phyloP scores from a whole-genome alignment of 2,113 vertebrate genomes.

The Amazona guildingii region DNA sequence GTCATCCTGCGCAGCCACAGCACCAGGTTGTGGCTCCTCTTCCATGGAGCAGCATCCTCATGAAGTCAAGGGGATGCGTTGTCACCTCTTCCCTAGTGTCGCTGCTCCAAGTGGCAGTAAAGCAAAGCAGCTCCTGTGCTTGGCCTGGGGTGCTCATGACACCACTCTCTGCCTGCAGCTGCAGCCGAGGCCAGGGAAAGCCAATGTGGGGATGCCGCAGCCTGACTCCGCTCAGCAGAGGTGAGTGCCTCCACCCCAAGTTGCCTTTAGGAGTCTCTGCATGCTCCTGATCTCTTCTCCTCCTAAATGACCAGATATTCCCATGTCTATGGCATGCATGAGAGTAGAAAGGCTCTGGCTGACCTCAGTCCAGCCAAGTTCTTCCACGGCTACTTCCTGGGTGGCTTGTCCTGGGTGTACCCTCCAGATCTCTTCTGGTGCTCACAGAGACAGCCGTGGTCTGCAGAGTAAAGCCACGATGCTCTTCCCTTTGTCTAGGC shows the following conservation, averaged over 20 bases:
- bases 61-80: background rate
- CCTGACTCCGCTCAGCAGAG: conserved; percentile 32
- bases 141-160: background rate
- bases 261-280: background rate
- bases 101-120: background rate
- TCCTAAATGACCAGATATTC: background rate
- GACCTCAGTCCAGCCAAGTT: background rate
- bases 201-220: background rate
- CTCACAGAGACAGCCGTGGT: background rate
- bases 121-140: background rate
- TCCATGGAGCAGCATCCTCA: background rate
- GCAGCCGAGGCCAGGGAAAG: conserved; percentile 63
- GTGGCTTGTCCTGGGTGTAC: background rate
- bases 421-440: no score
- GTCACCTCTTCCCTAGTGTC: background rate
- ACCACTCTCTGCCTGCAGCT: conserved; percentile 62
- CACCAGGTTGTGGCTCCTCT: background rate
- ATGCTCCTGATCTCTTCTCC: background rate
- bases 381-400: background rate
- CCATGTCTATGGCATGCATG: background rate
- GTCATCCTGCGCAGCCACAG: background rate
- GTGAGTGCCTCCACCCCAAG: conserved; percentile 61
- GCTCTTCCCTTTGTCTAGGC: background rate
- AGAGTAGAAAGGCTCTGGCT: background rate
- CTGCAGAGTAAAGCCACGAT: background rate